Evolutionary conservation across 2,797 vertebrate species (phyloP).

Genomic region (Epinephelus malabaricus): DNA sequence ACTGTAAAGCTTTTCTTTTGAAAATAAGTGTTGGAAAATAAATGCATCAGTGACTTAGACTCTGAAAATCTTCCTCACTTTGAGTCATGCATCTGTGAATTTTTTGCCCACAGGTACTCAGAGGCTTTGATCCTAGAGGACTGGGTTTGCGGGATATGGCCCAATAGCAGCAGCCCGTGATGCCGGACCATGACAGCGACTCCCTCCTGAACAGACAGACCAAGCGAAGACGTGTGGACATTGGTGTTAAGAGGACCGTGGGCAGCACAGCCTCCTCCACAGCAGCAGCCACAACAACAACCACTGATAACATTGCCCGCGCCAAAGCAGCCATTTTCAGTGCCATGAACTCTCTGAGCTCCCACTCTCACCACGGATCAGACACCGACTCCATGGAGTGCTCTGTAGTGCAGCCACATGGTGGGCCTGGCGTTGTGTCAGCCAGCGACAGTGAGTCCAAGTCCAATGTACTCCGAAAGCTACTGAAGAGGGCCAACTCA

Average conservation of each 20-base stretch:
- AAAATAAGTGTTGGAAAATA: slow-evolving; percentile 80
- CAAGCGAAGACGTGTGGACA: slow-evolving; percentile 99
- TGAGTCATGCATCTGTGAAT: slow-evolving; percentile 92
- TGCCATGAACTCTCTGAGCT: slow-evolving; percentile 95
- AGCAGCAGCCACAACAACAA: slow-evolving; percentile 83
- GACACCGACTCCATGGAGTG: slow-evolving; percentile 97
- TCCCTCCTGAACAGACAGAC: slow-evolving; percentile 99
- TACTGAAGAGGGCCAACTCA: slow-evolving; percentile 99
- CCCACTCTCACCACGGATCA: slow-evolving; percentile 91
- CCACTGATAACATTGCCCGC: slow-evolving; percentile 94
- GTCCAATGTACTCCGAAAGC: slow-evolving; percentile 99
- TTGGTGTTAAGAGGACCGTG: slow-evolving; percentile 99
- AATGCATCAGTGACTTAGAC: slow-evolving; percentile 27
- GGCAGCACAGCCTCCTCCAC: slow-evolving; percentile 93
- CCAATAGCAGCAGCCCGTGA: slow-evolving; percentile 98
- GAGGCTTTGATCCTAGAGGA: slow-evolving; percentile 95
- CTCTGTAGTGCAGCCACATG: slow-evolving; percentile 96
- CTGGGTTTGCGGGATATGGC: slow-evolving; percentile 97
- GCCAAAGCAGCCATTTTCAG: slow-evolving; percentile 92
- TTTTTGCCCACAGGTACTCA: slow-evolving; percentile 89
- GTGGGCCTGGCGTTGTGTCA: slow-evolving; percentile 86
- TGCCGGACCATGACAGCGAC: slow-evolving; percentile 99
- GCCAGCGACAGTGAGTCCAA: slow-evolving; percentile 86
- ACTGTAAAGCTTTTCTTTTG: slow-evolving; percentile 15
- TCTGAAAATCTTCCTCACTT: slow-evolving; percentile 48